Percentiles rank a stretch among this genome's conserved stretches.
Evolutionary conservation across 2,797 vertebrate genomes (phyloP).

Genomic region (Hybognathus amarus): DNA sequence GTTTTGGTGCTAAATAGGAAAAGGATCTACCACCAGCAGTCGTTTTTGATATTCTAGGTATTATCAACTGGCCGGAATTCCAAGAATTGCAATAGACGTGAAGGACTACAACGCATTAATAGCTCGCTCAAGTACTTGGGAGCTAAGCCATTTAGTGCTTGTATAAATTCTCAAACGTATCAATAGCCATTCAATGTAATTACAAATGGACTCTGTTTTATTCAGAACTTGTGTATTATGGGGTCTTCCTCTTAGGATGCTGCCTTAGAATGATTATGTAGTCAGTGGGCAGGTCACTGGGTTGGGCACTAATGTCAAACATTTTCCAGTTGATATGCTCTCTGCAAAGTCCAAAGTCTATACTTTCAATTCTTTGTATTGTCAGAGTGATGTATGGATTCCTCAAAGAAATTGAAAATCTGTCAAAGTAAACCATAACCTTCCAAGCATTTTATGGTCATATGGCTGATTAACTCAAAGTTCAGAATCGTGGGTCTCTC

Average conservation of each 20-base stretch:
- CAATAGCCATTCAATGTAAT: background rate
- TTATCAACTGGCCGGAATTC: too few relatives aligned
- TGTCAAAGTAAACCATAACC: background rate
- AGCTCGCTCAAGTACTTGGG: too few relatives aligned
- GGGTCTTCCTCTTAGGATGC: background rate
- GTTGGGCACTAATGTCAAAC: background rate
- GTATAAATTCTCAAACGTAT: background rate
- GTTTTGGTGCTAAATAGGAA: too few relatives aligned
- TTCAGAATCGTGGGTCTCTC: background rate
- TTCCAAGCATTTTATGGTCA: background rate
- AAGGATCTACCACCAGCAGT: too few relatives aligned
- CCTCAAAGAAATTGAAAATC: background rate
- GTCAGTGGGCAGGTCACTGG: background rate
- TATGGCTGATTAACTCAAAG: background rate
- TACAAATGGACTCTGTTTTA: background rate
- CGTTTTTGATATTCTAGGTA: too few relatives aligned
- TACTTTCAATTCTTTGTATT: background rate
- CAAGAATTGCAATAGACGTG: too few relatives aligned
- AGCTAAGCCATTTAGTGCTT: too few relatives aligned
- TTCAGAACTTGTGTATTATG: background rate
- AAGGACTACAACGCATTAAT: too few relatives aligned
- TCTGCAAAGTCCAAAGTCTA: slow-evolving; percentile 11
- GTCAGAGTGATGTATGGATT: background rate
- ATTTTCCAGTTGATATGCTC: background rate
- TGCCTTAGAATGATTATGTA: background rate